Conservation (phyloP, 2,888 invertebrate species). For the Pseudanteris insignis region DNA sequence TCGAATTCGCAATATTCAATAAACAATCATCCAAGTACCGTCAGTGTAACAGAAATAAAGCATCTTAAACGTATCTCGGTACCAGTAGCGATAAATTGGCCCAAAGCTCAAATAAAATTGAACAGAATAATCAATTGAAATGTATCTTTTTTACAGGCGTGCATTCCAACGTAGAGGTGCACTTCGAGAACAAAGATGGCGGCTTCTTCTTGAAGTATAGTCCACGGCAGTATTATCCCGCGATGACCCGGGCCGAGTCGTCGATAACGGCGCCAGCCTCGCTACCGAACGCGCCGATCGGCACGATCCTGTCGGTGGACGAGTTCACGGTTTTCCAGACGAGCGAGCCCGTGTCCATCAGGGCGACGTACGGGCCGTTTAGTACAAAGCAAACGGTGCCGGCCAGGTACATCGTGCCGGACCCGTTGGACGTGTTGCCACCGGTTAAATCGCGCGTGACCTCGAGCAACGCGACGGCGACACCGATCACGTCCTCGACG, state of each 20-base stretch:
- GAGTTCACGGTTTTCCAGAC: conserved; percentile 92
- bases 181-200: conserved; percentile 91
- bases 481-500: conserved; percentile 20
- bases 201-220: conserved; percentile 90
- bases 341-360: conserved; percentile 87
- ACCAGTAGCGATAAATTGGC: too few relatives aligned
- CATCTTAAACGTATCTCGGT: too few relatives aligned
- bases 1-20: too few relatives aligned
- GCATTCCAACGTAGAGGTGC: conserved; percentile 82
- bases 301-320: conserved; percentile 82
- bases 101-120: too few relatives aligned
- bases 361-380: conserved; percentile 94
- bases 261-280: conserved; percentile 58
- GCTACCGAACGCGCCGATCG: conserved; percentile 63
- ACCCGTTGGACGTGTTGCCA: conserved; percentile 76
- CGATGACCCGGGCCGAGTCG: conserved; percentile 47
- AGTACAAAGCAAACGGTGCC: conserved; percentile 95
- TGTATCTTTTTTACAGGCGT: conserved; percentile 70
- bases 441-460: conserved; percentile 58
- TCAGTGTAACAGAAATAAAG: too few relatives aligned
- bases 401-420: conserved; percentile 87
- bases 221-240: conserved; percentile 74
- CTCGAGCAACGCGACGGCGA: conserved; percentile 30
- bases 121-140: too few relatives aligned
- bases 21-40: too few relatives aligned